phyloP scores from a whole-genome alignment of 1,140 invertebrate genomes.

The Oryctes rhinoceros region DNA sequence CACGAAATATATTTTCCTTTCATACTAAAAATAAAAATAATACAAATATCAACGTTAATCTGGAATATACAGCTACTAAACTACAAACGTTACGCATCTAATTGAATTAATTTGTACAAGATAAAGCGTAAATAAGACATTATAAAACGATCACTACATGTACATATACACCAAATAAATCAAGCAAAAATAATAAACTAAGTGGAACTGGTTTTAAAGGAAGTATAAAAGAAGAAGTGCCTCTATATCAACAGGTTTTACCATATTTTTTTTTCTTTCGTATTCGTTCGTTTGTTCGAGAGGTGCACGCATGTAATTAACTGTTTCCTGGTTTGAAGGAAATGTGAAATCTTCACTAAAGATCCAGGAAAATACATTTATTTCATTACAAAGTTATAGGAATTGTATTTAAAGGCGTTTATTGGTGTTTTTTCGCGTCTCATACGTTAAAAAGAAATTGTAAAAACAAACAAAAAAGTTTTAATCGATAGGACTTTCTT shows the following conservation, averaged over 20 bases:
- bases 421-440: too few relatives aligned
- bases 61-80: too few relatives aligned
- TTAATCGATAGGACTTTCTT: too few relatives aligned
- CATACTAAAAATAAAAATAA: too few relatives aligned
- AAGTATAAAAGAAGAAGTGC: not conserved
- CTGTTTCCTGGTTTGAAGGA: not conserved
- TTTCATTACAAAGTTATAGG: not conserved
- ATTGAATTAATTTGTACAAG: too few relatives aligned
- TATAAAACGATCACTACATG: not conserved
- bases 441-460: too few relatives aligned
- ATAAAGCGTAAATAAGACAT: too few relatives aligned
- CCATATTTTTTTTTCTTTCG: not conserved
- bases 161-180: not conserved
- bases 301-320: not conserved
- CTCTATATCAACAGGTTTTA: not conserved
- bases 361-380: not conserved
- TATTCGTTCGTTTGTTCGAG: not conserved
- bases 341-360: not conserved
- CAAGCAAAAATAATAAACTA: not conserved
- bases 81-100: too few relatives aligned
- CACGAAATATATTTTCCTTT: too few relatives aligned
- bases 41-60: too few relatives aligned
- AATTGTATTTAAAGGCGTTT: too few relatives aligned
- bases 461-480: too few relatives aligned
- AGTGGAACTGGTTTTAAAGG: constrained; percentile 5